These are phyloP conservation scores for Urocyon cinereoargenteus DNA, from an alignment of 2,797 vertebrate species.

Conservation along the genomic window DNA sequence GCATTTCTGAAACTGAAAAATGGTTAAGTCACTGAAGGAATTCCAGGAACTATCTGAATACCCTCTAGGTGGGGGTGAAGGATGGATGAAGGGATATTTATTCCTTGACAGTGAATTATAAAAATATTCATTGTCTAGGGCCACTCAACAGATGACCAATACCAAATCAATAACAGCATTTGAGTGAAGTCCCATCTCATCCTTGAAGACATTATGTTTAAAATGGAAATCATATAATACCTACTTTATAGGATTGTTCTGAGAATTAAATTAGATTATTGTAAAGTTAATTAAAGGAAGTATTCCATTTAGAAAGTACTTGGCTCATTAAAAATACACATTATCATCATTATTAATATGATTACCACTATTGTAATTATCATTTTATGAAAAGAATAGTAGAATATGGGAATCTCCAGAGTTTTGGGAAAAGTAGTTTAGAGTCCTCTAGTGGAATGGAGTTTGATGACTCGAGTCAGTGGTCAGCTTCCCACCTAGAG, in stretches of 20 bases:
- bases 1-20: slow-evolving; percentile 18
- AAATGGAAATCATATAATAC: not conserved
- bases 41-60: not conserved
- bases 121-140: not conserved
- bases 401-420: not conserved
- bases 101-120: not conserved
- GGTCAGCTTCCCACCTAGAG: not conserved
- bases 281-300: slow-evolving; percentile 6
- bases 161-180: not conserved
- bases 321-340: not conserved
- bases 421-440: not conserved
- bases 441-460: not conserved
- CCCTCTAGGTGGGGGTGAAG: not conserved
- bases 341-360: not conserved
- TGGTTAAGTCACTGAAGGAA: not conserved
- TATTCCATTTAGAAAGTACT: not conserved
- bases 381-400: not conserved
- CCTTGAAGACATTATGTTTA: not conserved
- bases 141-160: not conserved
- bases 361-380: not conserved
- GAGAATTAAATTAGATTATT: slow-evolving; percentile 31
- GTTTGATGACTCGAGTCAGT: not conserved
- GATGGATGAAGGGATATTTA: not conserved
- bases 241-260: not conserved
- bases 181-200: not conserved